These are phyloP conservation scores for Heliangelus exortis DNA, from an alignment of 2,797 vertebrate genomes.

Conservation along the genomic window DNA sequence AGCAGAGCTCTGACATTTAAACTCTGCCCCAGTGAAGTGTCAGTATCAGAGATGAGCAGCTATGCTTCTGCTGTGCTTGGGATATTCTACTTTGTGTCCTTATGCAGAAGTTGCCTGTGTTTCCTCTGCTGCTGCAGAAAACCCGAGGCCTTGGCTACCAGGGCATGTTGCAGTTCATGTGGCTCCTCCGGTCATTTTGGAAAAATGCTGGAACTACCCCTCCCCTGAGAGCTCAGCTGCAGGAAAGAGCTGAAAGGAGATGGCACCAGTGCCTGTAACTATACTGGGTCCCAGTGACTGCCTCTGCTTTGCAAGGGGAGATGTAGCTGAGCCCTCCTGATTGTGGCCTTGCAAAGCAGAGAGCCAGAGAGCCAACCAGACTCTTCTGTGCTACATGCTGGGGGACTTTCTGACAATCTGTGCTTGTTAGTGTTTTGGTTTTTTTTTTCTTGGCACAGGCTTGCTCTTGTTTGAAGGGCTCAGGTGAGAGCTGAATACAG, in stretches of 20 bases:
- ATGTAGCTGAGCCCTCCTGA: not conserved
- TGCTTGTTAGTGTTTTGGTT: not conserved
- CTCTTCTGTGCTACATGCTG: not conserved
- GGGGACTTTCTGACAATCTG: not conserved
- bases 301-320: not conserved
- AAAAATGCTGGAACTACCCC: not conserved
- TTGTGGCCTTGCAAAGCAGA: not conserved
- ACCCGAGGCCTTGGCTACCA: not conserved
- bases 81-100: no score
- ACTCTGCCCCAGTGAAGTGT: not conserved
- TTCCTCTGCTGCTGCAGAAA: not conserved
- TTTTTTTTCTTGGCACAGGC: not conserved
- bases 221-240: not conserved
- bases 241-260: not conserved
- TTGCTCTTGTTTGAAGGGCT: not conserved
- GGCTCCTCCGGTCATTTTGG: not conserved
- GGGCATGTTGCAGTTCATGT: not conserved
- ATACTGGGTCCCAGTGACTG: not conserved
- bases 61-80: rapidly evolving
- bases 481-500: not conserved
- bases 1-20: not conserved
- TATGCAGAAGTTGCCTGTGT: not conserved
- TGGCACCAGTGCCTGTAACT: not conserved
- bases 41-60: not conserved
- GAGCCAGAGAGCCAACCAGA: not conserved